Evolutionary conservation across 64 coral and sea anemone genomes (phyloP).

Genomic region (Montipora efflorescens): DNA sequence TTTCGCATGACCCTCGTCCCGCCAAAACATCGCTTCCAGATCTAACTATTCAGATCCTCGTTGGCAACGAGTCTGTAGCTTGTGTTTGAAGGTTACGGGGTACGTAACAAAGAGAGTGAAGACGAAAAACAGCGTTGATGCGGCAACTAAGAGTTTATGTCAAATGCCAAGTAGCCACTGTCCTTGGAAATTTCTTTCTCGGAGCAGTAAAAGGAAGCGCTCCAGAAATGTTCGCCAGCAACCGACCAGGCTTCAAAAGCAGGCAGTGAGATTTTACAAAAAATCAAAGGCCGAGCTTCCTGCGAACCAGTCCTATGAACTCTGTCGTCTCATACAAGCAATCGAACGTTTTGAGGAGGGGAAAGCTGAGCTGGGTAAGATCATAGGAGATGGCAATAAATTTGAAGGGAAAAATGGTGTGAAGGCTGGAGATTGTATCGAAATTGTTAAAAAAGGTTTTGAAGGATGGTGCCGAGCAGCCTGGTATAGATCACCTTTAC

Average conservation of each 20-base stretch:
- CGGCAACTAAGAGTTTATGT: background rate
- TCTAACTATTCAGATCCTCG: background rate
- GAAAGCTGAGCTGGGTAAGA: slow-evolving; percentile 8
- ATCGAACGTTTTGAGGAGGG: slow-evolving; percentile 24
- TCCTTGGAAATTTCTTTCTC: slow-evolving; percentile 48
- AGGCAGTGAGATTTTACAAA: slow-evolving; percentile 27
- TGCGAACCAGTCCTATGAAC: slow-evolving; percentile 16
- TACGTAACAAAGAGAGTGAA: slow-evolving; percentile 20
- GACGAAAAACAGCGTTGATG: slow-evolving; percentile 18
- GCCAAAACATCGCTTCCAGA: background rate
- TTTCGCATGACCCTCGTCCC: slow-evolving; percentile 19
- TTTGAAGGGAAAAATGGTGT: slow-evolving; percentile 7
- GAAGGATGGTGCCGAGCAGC: background rate
- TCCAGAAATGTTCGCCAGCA: slow-evolving; percentile 10
- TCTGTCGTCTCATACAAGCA: slow-evolving; percentile 26
- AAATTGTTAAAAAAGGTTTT: background rate
- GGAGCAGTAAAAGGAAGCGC: slow-evolving; percentile 20
- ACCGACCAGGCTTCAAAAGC: background rate
- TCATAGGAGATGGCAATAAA: slow-evolving; percentile 27
- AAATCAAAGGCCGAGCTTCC: slow-evolving; percentile 24
- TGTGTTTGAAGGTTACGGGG: slow-evolving; percentile 17
- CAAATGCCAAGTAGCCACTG: slow-evolving; percentile 45
- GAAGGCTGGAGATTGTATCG: slow-evolving; percentile 18
- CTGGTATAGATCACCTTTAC: slow-evolving; percentile 1
- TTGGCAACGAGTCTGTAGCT: slow-evolving; percentile 5